A percentile compares a stretch with the other conserved stretches of the same genome.
These are phyloP conservation scores for Paramisgurnus dabryanus DNA, from an alignment of 2,113 vertebrate genomes.

Conservation along the genomic window DNA sequence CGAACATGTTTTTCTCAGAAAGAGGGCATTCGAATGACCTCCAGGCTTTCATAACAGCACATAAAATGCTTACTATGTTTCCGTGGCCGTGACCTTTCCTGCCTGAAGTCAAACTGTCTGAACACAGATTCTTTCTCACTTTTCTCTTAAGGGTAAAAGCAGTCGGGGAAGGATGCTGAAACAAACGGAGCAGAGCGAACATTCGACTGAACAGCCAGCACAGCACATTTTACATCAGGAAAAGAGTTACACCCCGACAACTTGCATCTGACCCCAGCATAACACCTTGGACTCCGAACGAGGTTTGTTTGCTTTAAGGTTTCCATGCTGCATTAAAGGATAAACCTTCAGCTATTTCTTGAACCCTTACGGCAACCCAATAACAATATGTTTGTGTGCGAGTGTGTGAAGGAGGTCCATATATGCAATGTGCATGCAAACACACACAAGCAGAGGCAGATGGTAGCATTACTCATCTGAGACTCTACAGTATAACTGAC, in stretches of 20 bases:
- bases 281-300: conserved; percentile 27
- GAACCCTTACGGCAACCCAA: not conserved
- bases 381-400: conserved; percentile 27
- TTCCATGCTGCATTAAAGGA: not conserved
- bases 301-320: not conserved
- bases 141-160: not conserved
- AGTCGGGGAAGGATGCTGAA: conserved; percentile 9
- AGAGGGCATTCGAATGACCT: conserved; percentile 1
- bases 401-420: conserved; percentile 6
- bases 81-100: conserved; percentile 1
- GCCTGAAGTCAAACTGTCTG: conserved; percentile 22
- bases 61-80: conserved; percentile 40
- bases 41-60: conserved; percentile 13
- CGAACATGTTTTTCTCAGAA: not conserved
- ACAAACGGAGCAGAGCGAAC: conserved; percentile 37
- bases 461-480: conserved; percentile 44
- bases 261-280: conserved; percentile 28
- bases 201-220: conserved; percentile 33
- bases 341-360: not conserved
- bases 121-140: conserved; percentile 16
- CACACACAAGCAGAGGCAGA: conserved; percentile 34
- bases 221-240: conserved; percentile 40
- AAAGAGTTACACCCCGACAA: conserved; percentile 28
- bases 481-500: conserved; percentile 32
- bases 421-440: conserved; percentile 2